These are phyloP conservation scores for Notarius lentiginosus DNA, from an alignment of 2,113 vertebrate species.

Conservation along the genomic window DNA sequence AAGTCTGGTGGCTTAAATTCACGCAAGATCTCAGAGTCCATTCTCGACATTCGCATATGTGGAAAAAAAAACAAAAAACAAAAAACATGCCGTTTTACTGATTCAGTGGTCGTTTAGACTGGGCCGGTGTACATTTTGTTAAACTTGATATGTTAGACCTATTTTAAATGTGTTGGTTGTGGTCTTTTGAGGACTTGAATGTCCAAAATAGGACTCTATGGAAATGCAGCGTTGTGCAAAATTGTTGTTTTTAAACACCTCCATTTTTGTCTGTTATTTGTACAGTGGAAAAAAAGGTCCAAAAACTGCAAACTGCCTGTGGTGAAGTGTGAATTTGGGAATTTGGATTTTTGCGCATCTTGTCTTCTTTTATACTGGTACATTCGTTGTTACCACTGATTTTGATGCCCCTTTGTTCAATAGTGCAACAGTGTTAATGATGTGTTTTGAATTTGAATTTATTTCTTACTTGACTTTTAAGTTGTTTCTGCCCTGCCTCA, in stretches of 20 bases:
- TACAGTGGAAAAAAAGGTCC: conserved; percentile 42
- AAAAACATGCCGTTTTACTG: conserved; percentile 50
- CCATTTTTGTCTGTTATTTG: conserved; percentile 48
- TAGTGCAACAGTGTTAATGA: conserved; percentile 57
- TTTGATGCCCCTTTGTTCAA: conserved; percentile 44
- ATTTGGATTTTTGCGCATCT: conserved; percentile 31
- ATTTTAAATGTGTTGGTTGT: conserved; percentile 58
- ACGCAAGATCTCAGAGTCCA: conserved; percentile 66
- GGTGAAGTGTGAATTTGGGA: conserved; percentile 44
- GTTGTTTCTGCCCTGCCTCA: conserved; percentile 68
- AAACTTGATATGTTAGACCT: conserved; percentile 58
- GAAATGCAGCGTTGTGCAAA: conserved; percentile 42
- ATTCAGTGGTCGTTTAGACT: conserved; percentile 55
- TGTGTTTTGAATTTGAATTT: conserved; percentile 39
- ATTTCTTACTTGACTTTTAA: conserved; percentile 46
- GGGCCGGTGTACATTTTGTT: conserved; percentile 61
- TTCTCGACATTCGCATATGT: conserved; percentile 50
- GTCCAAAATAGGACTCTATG: conserved; percentile 43
- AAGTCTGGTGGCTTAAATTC: conserved; percentile 73
- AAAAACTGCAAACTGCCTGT: conserved; percentile 40
- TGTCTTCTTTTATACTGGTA: conserved; percentile 41
- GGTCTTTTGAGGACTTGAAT: conserved; percentile 50
- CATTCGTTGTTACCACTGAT: conserved; percentile 49
- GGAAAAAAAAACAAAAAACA: conserved; percentile 37
- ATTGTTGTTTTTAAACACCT: conserved; percentile 49